phyloP scores from a whole-genome alignment of 2,888 invertebrate genomes.

The Drosophila mettleri region DNA sequence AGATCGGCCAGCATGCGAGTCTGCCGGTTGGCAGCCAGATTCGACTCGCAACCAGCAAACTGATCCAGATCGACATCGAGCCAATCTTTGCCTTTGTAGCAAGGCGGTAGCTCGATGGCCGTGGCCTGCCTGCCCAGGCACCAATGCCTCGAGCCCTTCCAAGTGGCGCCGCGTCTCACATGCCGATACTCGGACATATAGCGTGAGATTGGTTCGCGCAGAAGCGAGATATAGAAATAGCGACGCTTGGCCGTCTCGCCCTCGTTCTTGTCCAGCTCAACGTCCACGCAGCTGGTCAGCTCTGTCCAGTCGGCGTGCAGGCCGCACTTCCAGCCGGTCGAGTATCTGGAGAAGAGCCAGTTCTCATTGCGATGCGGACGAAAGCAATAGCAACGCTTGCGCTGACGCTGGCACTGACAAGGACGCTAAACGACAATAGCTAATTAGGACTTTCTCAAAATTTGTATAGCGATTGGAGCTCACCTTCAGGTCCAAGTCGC shows the following conservation, averaged over 20 bases:
- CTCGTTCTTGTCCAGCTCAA: slow-evolving; percentile 95
- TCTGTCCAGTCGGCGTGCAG: slow-evolving; percentile 99
- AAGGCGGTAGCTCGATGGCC: slow-evolving; percentile 92
- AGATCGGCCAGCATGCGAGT: slow-evolving; percentile 99
- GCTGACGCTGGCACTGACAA: slow-evolving; percentile 95
- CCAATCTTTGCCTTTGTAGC: slow-evolving; percentile 92
- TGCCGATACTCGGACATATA: slow-evolving; percentile 99
- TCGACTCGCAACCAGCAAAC: slow-evolving; percentile 95
- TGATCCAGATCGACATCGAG: slow-evolving; percentile 95
- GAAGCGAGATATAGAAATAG: slow-evolving; percentile 98
- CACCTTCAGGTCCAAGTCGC: slow-evolving; percentile 93
- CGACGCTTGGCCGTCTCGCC: slow-evolving; percentile 92
- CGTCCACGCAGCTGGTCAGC: slow-evolving; percentile 95
- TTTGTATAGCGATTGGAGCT: slow-evolving; percentile 9
- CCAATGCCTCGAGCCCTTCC: slow-evolving; percentile 93
- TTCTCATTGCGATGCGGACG: slow-evolving; percentile 96
- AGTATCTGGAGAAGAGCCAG: slow-evolving; percentile 99
- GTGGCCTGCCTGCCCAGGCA: slow-evolving; percentile 91
- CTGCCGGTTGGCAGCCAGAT: slow-evolving; percentile 98
- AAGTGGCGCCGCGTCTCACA: slow-evolving; percentile 97
- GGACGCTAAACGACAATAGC: slow-evolving; percentile 88
- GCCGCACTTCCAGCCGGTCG: slow-evolving; percentile 99
- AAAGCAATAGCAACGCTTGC: slow-evolving; percentile 96
- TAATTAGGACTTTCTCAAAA: not conserved
- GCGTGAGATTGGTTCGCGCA: slow-evolving; percentile 96